A percentile compares a stretch with the other conserved stretches of the same genome.
Evolutionary conservation across 2,797 vertebrate genomes (phyloP).

Genomic region (Girardinus metallicus): DNA sequence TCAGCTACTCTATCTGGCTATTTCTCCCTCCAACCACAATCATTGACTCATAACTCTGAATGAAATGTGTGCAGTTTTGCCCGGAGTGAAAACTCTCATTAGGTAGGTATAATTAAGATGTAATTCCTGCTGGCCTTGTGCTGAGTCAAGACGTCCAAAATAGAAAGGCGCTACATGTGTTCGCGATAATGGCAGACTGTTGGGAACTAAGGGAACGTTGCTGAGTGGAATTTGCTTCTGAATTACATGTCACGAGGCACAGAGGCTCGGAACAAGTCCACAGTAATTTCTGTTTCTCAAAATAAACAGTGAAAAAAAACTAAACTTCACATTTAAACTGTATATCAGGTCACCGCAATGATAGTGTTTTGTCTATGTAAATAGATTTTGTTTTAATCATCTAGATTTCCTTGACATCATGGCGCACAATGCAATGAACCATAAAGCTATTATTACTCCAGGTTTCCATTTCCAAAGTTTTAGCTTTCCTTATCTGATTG

Average conservation of each 20-base stretch:
- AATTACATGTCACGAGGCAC: constrained; percentile 57
- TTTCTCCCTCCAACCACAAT: constrained; percentile 58
- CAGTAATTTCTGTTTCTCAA: constrained; percentile 64
- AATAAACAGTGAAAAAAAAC: constrained; percentile 62
- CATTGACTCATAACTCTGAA: constrained; percentile 60
- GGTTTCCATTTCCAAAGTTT: constrained; percentile 20
- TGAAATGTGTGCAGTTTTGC: constrained; percentile 55
- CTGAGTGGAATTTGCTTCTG: constrained; percentile 56
- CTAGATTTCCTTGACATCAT: constrained; percentile 33
- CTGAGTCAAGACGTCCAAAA: constrained; percentile 75
- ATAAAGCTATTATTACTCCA: constrained; percentile 19
- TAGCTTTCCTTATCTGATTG: constrained; percentile 13
- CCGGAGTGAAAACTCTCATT: constrained; percentile 64
- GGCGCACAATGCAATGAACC: constrained; percentile 35
- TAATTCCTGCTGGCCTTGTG: constrained; percentile 59
- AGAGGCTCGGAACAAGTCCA: constrained; percentile 46
- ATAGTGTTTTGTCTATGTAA: constrained; percentile 31
- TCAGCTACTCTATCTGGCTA: constrained; percentile 42
- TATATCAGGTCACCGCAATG: constrained; percentile 36
- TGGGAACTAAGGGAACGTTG: constrained; percentile 41
- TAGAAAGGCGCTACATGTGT: constrained; percentile 56
- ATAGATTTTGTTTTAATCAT: constrained; percentile 30
- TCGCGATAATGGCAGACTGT: constrained; percentile 63
- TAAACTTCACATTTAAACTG: constrained; percentile 43
- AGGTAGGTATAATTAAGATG: constrained; percentile 76